Conservation (phyloP, 2,113 vertebrate species). For the Hoplias malabaricus region DNA sequence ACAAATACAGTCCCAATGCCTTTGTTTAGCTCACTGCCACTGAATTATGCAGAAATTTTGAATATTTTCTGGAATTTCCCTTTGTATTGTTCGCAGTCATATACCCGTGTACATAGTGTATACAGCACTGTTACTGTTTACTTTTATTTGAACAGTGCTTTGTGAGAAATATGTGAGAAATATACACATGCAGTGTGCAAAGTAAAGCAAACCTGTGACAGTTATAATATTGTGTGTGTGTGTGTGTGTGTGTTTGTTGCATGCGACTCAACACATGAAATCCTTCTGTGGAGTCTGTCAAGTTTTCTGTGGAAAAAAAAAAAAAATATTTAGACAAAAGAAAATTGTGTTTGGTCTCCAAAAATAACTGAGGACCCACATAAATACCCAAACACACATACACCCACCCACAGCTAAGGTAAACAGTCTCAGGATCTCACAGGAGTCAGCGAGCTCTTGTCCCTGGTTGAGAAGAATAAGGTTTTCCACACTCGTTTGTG, state of each 20-base stretch:
- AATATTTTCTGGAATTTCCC: no score
- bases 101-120: neutral
- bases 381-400: neutral
- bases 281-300: no score
- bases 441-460: neutral
- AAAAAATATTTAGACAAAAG: no score
- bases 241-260: no score
- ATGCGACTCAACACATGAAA: no score
- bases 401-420: neutral
- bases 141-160: slow-evolving; percentile 7
- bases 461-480: neutral
- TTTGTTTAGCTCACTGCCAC: no score
- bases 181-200: neutral
- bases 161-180: neutral
- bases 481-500: neutral
- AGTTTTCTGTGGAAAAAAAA: no score
- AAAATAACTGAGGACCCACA: neutral
- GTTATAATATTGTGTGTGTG: no score
- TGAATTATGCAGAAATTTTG: no score
- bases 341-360: no score
- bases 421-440: neutral
- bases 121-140: neutral
- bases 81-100: neutral
- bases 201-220: neutral
- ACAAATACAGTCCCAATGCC: no score